Evolutionary conservation across 2,113 vertebrate genomes (phyloP).

Genomic region (Clarias macrocephalus): DNA sequence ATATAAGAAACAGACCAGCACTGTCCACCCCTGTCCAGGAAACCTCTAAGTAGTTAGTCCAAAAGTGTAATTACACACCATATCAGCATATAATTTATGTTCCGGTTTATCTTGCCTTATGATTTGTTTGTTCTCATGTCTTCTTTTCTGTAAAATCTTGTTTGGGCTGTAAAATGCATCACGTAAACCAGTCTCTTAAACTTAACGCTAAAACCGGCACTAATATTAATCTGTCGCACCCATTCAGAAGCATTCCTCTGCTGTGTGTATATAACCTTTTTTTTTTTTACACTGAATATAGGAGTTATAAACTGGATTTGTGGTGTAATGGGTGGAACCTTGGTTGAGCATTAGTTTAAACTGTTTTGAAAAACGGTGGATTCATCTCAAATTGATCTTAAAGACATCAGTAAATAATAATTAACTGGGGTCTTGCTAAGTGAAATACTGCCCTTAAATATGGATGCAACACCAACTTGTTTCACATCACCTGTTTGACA

Average conservation of each 20-base stretch:
- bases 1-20: constrained; percentile 13
- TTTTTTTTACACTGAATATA: background rate
- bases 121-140: constrained; percentile 35
- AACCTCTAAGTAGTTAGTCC: background rate
- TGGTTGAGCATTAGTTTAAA: background rate
- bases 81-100: constrained; percentile 28
- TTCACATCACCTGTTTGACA: background rate
- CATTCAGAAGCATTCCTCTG: constrained; percentile 49
- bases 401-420: background rate
- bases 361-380: background rate
- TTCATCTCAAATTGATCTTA: constrained; percentile 13
- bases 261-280: background rate
- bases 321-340: background rate
- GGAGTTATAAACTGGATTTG: background rate
- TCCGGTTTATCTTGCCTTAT: constrained; percentile 47
- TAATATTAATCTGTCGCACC: constrained; percentile 27
- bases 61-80: background rate
- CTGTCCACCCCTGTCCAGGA: background rate
- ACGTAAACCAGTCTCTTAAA: constrained; percentile 12
- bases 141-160: constrained; percentile 20
- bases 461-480: background rate
- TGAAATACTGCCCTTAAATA: background rate
- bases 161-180: constrained; percentile 33
- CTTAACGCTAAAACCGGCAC: constrained; percentile 17
- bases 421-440: background rate